Evolutionary conservation across 2,113 vertebrate species (phyloP).

Genomic region (Pionites leucogaster): DNA sequence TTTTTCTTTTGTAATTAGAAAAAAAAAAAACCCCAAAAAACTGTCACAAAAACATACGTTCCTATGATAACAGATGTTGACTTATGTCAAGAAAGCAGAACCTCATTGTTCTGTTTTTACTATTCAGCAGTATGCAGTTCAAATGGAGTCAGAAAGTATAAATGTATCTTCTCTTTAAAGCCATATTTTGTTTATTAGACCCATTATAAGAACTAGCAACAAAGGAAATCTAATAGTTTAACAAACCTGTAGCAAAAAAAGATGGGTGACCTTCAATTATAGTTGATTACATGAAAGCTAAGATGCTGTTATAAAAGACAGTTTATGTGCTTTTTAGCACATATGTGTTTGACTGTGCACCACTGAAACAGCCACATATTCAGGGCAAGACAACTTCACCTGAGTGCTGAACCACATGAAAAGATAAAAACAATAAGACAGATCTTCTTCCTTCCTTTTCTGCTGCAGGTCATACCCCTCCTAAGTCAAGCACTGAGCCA

Average conservation of each 20-base stretch:
- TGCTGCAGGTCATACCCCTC: not conserved
- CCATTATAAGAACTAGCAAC: not conserved
- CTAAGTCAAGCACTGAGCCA: accelerated
- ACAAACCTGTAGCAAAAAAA: not conserved
- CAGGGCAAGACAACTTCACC: not conserved
- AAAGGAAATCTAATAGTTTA: not conserved
- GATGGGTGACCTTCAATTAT: not conserved
- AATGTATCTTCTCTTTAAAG: not conserved
- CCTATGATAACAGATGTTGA: not conserved
- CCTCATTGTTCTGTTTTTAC: not conserved
- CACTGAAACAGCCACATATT: not conserved
- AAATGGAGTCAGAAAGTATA: not conserved
- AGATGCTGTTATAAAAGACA: not conserved
- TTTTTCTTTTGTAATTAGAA: not conserved
- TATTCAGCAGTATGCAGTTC: not conserved
- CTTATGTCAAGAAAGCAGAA: not conserved
- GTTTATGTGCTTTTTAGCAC: not conserved
- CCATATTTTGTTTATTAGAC: not conserved
- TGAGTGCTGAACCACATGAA: not conserved
- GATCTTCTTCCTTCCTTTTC: not conserved
- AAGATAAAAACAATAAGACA: not conserved
- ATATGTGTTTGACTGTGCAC: not conserved
- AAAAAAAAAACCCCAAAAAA: not conserved
- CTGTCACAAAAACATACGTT: not conserved
- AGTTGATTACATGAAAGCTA: not conserved